Evolutionary conservation across 2,888 invertebrate species (phyloP), one percentile per base, ranked within the genome.

Genomic region (Hoplodrina blanda): DNA sequence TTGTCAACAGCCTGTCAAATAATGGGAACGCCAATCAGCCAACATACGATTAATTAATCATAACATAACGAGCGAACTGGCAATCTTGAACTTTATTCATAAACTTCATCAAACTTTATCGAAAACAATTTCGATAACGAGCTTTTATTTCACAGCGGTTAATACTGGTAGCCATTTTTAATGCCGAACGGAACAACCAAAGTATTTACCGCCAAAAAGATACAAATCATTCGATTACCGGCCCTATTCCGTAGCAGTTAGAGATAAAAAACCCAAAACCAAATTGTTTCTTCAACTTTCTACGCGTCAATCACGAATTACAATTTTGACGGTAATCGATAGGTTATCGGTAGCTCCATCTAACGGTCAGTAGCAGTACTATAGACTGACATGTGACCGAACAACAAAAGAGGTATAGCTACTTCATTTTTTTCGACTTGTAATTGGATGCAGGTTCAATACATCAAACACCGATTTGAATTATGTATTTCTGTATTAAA

Each of bases 101-200:
- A 87, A 88, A 86, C 85, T 85, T 82, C 68, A 85, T 81, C 69
- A 83, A 67, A 87, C 82, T 88, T 90, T 88, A 90, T 87, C 81
- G 88, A 90, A 90, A 92, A 91, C 90, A 89, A 92, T 92, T 92
- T 89, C 79, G 87, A 85, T 92, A 93, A 91, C 91, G 89, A 92
- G 89, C 86, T 86, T 89, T 89, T 88, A 89, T 91, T 88, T 87
- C 84, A 85, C 80, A 73, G 80, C 82, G 73, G 85, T 87, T 89
- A 91, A 92, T 90, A 91, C 93, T 88, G 87, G 93, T 93, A 93
- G 92, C 91, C 85, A 85, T 86, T 88, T 88, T 85, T 78, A 79
- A 82, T 80, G 76, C 81, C 84, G 83, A 78, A 81, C 70, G 68
- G 81, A 69, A n/a, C 68, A 71, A 68, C 75, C 83, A 82, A 82